Evolutionary conservation across 2,113 vertebrate species (phyloP).

Genomic region (Platysternon megacephalum): DNA sequence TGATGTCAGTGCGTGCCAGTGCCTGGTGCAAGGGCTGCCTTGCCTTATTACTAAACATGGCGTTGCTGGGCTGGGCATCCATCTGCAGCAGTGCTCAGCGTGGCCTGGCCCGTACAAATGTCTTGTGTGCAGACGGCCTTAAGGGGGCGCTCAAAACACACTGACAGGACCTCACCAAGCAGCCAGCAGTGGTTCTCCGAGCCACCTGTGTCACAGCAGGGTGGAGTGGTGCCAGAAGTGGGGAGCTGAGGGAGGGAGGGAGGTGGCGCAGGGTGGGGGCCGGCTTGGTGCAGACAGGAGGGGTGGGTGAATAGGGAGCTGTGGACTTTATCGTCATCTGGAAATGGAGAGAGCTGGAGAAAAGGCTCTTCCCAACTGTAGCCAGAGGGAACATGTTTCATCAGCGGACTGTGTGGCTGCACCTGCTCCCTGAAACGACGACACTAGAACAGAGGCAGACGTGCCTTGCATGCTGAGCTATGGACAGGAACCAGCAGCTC

Average conservation of each 20-base stretch:
- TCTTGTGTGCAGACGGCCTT: slow-evolving; percentile 2
- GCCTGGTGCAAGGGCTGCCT: background rate
- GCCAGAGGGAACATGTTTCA: background rate
- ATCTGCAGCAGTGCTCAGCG: slow-evolving; percentile 12
- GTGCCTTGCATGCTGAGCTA: accelerated
- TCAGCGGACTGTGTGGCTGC: background rate
- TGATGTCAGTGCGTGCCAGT: background rate
- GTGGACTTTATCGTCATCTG: background rate
- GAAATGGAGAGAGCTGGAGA: background rate
- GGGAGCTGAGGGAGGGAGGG: background rate
- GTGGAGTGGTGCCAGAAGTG: background rate
- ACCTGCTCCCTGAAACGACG: background rate
- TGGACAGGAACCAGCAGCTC: accelerated
- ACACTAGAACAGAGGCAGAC: background rate
- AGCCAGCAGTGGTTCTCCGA: slow-evolving; percentile 59
- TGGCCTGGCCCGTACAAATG: background rate
- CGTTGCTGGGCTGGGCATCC: background rate
- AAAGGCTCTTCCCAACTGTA: background rate
- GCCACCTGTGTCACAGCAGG: background rate
- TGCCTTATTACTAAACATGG: background rate
- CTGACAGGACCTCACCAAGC: background rate
- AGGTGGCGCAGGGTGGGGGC: background rate
- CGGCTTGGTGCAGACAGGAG: background rate
- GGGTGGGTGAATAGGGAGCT: background rate
- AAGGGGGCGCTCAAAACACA: background rate